Evolutionary conservation across 2,113 vertebrate genomes (phyloP).

Genomic region (Myrmophylax atrothorax): DNA sequence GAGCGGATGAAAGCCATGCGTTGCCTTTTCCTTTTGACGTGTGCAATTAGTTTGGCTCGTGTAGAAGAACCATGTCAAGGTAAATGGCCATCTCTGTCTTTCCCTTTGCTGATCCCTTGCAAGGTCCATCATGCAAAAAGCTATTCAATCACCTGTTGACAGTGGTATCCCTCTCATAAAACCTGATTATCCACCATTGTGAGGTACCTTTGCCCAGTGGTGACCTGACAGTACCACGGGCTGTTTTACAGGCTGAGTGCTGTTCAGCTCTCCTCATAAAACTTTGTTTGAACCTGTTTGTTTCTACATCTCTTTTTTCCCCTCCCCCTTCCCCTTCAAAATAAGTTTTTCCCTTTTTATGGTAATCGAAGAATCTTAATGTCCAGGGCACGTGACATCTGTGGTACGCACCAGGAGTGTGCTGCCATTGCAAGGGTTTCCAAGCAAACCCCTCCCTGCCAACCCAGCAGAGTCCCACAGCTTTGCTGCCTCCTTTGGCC

Average conservation of each 20-base stretch:
- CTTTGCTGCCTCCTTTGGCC: not conserved
- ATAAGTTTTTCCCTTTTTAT: not conserved
- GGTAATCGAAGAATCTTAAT: not conserved
- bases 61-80: slow-evolving; percentile 49
- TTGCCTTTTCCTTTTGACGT: slow-evolving; percentile 56
- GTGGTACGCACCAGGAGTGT: not conserved
- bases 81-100: not conserved
- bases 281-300: slow-evolving; percentile 35
- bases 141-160: slow-evolving; percentile 58
- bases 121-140: not conserved
- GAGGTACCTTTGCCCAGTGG: not conserved
- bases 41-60: slow-evolving; percentile 32
- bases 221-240: not conserved
- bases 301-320: not conserved
- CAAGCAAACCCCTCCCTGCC: not conserved
- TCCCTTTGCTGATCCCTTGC: not conserved
- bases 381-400: not conserved
- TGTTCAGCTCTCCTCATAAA: slow-evolving; percentile 56
- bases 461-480: not conserved
- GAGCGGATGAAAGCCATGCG: slow-evolving; percentile 43
- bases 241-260: slow-evolving; percentile 41
- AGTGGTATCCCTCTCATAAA: slow-evolving; percentile 48
- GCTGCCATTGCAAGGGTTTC: not conserved
- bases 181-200: not conserved
- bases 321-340: not conserved